phyloP scores from a whole-genome alignment of 2,113 vertebrate species.

The Mustelus asterias region DNA sequence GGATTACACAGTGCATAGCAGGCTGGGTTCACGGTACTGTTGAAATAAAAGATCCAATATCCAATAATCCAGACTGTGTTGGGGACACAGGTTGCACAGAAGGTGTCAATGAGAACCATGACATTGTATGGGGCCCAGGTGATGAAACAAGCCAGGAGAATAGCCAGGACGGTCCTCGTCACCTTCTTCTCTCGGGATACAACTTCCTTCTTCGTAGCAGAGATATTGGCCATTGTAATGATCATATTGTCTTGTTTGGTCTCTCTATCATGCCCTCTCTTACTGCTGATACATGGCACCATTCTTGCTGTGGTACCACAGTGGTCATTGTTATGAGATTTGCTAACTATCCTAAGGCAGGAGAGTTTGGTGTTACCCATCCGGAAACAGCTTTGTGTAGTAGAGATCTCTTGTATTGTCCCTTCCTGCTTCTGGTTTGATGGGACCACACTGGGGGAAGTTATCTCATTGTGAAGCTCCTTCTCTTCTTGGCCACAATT shows the following conservation, averaged over 20 bases:
- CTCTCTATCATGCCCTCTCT: constrained; percentile 68
- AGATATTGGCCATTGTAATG: constrained; percentile 92
- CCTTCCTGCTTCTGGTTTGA: constrained; percentile 80
- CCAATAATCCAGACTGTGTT: constrained; percentile 94
- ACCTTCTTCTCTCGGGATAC: constrained; percentile 94
- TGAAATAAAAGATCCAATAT: constrained; percentile 99
- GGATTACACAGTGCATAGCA: constrained; percentile 95
- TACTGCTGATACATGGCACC: constrained; percentile 55
- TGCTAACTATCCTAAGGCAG: constrained; percentile 84
- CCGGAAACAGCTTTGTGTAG: constrained; percentile 64
- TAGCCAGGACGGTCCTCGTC: constrained; percentile 93
- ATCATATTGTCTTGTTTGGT: constrained; percentile 85
- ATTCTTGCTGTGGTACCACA: constrained; percentile 78
- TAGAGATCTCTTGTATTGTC: constrained; percentile 60
- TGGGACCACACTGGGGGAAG: constrained; percentile 73
- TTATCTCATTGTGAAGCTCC: constrained; percentile 91
- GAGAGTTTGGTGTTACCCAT: constrained; percentile 81
- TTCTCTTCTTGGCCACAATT: constrained; percentile 75
- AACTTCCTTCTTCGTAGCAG: constrained; percentile 73
- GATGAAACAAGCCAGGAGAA: constrained; percentile 91
- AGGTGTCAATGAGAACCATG: constrained; percentile 97
- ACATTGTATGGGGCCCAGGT: constrained; percentile 98
- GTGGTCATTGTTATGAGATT: constrained; percentile 74
- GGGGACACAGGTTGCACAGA: constrained; percentile 89
- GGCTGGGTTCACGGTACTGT: constrained; percentile 96